phyloP scores from a whole-genome alignment of 2,888 invertebrate genomes.

The Papilio protenor region DNA sequence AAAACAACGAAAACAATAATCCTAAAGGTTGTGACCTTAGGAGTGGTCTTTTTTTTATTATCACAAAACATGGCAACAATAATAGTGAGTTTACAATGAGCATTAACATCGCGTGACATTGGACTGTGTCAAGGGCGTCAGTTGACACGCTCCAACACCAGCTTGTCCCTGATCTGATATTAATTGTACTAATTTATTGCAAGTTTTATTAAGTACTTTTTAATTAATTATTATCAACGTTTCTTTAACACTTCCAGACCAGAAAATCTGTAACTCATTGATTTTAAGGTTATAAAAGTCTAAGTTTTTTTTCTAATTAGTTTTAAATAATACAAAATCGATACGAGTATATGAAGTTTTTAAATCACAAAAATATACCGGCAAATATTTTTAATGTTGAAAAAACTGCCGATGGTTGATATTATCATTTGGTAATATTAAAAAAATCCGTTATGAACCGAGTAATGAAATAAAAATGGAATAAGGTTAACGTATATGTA shows the following conservation, averaged over 20 bases:
- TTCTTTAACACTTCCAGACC: background rate
- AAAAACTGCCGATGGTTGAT: background rate
- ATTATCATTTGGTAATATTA: background rate
- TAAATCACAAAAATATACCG: background rate
- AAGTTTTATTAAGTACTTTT: conserved; percentile 17
- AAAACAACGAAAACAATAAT: conserved; percentile 7
- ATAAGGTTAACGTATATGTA: background rate
- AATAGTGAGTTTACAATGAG: conserved; percentile 23
- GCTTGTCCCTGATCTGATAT: conserved; percentile 29
- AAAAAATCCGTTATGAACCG: background rate
- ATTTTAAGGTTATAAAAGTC: no score
- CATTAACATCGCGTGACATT: conserved; percentile 42
- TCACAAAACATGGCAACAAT: conserved; percentile 33
- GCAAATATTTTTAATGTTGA: background rate
- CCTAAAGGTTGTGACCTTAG: conserved; percentile 10
- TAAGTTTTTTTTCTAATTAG: background rate
- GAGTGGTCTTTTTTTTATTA: conserved; percentile 26
- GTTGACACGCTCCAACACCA: conserved; percentile 20
- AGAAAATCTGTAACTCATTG: no score
- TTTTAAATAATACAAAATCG: background rate
- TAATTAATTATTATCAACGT: background rate
- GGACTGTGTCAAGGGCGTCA: conserved; percentile 32
- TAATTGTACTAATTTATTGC: conserved; percentile 33
- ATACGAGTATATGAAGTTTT: background rate
- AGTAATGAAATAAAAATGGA: background rate